phyloP scores from a whole-genome alignment of 1,140 invertebrate species.

The Magallana gigas region DNA sequence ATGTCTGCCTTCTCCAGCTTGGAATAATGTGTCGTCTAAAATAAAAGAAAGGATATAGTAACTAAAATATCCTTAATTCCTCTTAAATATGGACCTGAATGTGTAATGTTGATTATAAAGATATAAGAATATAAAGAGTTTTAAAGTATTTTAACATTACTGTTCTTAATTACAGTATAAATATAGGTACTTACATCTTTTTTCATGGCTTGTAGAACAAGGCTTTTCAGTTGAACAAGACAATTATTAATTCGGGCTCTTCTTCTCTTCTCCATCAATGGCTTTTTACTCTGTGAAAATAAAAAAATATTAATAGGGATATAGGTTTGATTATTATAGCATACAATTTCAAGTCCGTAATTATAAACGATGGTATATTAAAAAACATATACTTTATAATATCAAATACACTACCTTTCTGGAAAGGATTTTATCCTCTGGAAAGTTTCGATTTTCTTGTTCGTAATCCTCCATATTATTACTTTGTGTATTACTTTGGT shows the following conservation, averaged over 20 bases:
- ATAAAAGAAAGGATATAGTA: not conserved
- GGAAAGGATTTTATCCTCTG: constrained; percentile 46
- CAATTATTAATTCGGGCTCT: constrained; percentile 92
- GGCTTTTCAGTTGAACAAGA: constrained; percentile 89
- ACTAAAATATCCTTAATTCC: too few relatives aligned
- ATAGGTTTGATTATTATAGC: not conserved
- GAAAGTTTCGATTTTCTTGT: constrained; percentile 42
- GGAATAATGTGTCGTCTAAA: constrained; percentile 80
- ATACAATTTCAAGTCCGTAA: not conserved
- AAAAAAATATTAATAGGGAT: not conserved
- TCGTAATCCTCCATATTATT: constrained; percentile 48
- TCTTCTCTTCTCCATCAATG: constrained; percentile 93
- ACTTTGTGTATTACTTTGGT: constrained; percentile 20
- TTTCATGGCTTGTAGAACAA: constrained; percentile 90
- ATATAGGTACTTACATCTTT: constrained; percentile 61
- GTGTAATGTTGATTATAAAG: too few relatives aligned
- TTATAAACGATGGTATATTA: not conserved
- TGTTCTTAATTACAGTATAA: not conserved
- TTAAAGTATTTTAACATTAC: too few relatives aligned
- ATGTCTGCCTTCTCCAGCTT: constrained; percentile 99
- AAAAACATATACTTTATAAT: not conserved
- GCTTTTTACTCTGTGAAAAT: constrained; percentile 88
- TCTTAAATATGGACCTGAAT: too few relatives aligned
- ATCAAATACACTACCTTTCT: constrained; percentile 47
- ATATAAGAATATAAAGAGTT: too few relatives aligned